Base-by-base conservation (phyloP, 2,888 invertebrate species). In the Cactoblastis cactorum region DNA sequence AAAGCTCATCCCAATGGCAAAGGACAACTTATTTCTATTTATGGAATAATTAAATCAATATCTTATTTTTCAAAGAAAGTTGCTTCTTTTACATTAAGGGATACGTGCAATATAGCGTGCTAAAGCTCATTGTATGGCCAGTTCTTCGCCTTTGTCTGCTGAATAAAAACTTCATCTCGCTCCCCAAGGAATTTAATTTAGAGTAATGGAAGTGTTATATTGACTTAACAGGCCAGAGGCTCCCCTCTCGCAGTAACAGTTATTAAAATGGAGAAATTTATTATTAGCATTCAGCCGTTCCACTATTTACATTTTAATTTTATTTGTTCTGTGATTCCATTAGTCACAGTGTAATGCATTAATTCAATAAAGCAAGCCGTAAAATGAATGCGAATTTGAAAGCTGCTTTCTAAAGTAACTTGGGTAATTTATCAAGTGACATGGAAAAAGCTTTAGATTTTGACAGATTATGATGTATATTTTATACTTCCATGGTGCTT, bases 221-320 rank as follows among this genome's bases (percentile, higher is more conserved):
- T 89, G 89, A 88, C 89, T 89, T 87, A 89, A 86, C 87, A 89
- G 87, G 83, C 86, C 86, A 86, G 83, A 83, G 77, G 77, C 76
- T 81, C 87, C 89, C 88, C 89, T 83, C 69, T 73, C 72, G 67
- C 65, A 74, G 87, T 82, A 82, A 87, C 87, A 85, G 88, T 89
- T 89, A 89, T 89, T 89, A 89, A 89, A 89, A 89, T 88, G 89
- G 86, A 80, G 87, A 89, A 86, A 88, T 87, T 87, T 89, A 88
- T 89, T 88, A 88, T 89, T 88, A 88, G 82, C 86, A 80, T 84
- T 85, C 81, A 80, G 69, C 71, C 78, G 83, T 83, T 82, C 73
- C 80, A 83, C 82, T 86, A 87, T 87, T 88, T 84, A 87, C 84
- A 87, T 89, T 89, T 86, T 83, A 87, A 88, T 87, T 88, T 88